phyloP scores from a whole-genome alignment of 2,113 vertebrate species.

The Siniperca knerii region DNA sequence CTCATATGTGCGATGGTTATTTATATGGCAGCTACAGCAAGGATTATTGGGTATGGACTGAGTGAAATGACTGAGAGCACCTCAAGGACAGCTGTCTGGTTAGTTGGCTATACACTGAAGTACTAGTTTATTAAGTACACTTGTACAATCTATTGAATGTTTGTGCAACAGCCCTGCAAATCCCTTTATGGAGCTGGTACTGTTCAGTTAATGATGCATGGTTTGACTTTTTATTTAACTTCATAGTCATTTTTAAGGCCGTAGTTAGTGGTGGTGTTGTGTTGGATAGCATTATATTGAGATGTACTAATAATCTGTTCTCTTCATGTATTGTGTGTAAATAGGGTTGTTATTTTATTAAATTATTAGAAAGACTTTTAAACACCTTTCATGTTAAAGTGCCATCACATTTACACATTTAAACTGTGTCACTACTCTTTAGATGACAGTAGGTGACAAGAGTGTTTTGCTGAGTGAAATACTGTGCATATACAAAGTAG shows the following conservation, averaged over 20 bases:
- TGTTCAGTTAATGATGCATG: background rate
- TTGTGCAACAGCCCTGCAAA: background rate
- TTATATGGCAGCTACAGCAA: slow-evolving; percentile 64
- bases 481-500: no score
- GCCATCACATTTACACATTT: background rate
- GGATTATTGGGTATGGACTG: slow-evolving; percentile 41
- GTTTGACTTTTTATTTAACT: background rate
- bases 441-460: background rate
- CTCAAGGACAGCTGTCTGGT: slow-evolving; percentile 55
- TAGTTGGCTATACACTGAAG: background rate
- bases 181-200: background rate
- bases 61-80: slow-evolving; percentile 54
- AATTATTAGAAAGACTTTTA: background rate
- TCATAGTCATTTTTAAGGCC: background rate
- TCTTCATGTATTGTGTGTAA: background rate
- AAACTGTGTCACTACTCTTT: background rate
- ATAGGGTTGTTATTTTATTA: background rate
- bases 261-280: background rate
- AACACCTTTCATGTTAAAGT: background rate
- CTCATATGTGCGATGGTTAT: slow-evolving; percentile 60
- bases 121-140: background rate
- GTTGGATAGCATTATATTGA: background rate
- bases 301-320: background rate
- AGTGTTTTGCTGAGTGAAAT: no score
- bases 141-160: background rate